These are phyloP conservation scores for Ceyx melanurus DNA, from an alignment of 2,113 vertebrate species.

Conservation along the genomic window DNA sequence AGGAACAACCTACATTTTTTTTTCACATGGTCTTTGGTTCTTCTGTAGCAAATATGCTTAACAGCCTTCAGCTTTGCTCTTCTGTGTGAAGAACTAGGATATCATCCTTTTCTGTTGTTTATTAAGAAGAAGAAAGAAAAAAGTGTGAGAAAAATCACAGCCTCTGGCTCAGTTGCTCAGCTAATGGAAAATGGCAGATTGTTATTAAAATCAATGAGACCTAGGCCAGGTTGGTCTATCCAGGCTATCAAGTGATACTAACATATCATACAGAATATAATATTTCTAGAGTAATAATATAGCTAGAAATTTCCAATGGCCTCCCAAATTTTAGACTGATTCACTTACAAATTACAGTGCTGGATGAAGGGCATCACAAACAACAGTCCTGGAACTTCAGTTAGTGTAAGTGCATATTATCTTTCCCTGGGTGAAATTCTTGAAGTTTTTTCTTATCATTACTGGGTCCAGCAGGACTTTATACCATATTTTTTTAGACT, in stretches of 20 bases:
- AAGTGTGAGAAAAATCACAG: not conserved
- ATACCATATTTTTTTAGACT: not conserved
- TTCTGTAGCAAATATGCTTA: slow-evolving; percentile 14
- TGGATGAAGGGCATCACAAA: not conserved
- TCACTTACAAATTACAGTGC: not conserved
- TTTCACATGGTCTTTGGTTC: not conserved
- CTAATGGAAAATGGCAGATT: not conserved
- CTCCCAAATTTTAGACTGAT: slow-evolving; percentile 16
- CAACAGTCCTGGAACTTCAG: not conserved
- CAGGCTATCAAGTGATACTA: not conserved
- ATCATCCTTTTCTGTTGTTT: not conserved
- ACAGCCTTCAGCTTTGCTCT: not conserved
- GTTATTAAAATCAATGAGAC: slow-evolving; percentile 36
- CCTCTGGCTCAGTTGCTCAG: not conserved
- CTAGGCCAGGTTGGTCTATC: not conserved
- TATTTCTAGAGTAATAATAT: not conserved
- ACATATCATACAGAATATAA: not conserved
- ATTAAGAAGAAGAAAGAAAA: slow-evolving; percentile 7
- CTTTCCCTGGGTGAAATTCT: not conserved
- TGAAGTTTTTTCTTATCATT: not conserved
- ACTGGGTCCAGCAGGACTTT: not conserved
- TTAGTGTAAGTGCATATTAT: not conserved
- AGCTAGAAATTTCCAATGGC: not conserved
- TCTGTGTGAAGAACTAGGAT: not conserved
- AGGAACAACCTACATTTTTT: not conserved